Base-by-base conservation (phyloP, 2,113 vertebrate species). In the Malurus cyaneus region DNA sequence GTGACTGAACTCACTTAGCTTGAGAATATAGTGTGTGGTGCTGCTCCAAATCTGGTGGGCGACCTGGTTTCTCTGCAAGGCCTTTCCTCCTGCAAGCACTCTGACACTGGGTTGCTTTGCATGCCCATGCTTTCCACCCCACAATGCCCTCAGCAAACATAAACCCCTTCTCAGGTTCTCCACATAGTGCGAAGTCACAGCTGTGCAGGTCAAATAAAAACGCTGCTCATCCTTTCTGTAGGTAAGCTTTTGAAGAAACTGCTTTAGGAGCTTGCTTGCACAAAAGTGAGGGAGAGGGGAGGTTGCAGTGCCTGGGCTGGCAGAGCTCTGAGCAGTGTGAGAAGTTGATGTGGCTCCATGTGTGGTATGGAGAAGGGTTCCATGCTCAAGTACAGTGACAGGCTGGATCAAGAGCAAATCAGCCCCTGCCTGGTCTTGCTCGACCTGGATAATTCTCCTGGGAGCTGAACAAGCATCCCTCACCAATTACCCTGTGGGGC, bases 121-220 rank as follows among this genome's bases (percentile, higher is more conserved):
- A 0, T 15, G n/a, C 56, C 71, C 31, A 13, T 1, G 4, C 14
- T 60, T 92, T 21, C 18, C 31, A 36, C 18, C 21, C 4, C 2
- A 18, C 69, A 31, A 69, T 8, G 49, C 9, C 28, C 41, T 69
- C 76, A 72, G 36, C 50, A 91, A 31, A 31, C 29, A 41, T 50
- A 70, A 70, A 21, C 26, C 4, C 23, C 18, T 47, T 60, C 69
- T 69, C 0, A 2, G 36, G 41, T 82, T 79, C 36, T 44, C 18
- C 12, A 31, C 14, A 3, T 1, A 19, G 3, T n/a, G 44, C 3
- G 13, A 56, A 73, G 26, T 26, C 65, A 39, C 18, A 81, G 41
- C 53, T 71, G n/a, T 36, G 23, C 24, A 65, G 49, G 56, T 59
- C 25, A 65, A 80, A 61, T 12, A 16, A 64, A 25, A 28, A 0